phyloP scores from a whole-genome alignment of 2,888 invertebrate genomes.

The Hyalella azteca region DNA sequence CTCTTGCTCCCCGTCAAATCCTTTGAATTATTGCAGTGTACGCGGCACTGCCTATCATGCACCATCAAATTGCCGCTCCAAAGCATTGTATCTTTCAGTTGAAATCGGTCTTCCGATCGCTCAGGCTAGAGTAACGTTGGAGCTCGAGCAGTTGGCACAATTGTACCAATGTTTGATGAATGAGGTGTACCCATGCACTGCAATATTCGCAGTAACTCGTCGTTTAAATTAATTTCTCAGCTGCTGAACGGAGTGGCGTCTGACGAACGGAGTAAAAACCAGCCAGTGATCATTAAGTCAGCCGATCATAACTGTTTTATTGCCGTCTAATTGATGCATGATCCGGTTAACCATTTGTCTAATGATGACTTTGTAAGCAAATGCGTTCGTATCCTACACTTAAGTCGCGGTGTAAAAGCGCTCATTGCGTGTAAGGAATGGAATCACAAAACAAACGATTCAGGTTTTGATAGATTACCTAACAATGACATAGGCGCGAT shows the following conservation, averaged over 20 bases:
- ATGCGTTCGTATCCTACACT: not conserved
- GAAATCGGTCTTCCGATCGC: not conserved
- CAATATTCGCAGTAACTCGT: not conserved
- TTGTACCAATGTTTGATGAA: conserved; percentile 13
- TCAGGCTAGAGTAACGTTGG: not conserved
- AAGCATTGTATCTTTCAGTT: conserved; percentile 6
- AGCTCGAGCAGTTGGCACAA: conserved; percentile 1
- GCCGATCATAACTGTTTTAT: not conserved
- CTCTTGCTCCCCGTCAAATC: not conserved
- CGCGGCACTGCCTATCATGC: not conserved
- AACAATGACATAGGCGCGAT: not conserved
- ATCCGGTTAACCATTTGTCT: not conserved
- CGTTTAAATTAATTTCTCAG: conserved; percentile 12
- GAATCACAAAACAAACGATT: not conserved
- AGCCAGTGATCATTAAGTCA: not conserved
- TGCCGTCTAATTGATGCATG: not conserved
- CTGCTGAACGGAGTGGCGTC: not conserved
- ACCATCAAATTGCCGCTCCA: not conserved
- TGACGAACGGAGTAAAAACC: not conserved
- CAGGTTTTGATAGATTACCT: not conserved
- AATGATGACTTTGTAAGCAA: not conserved
- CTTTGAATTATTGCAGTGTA: not conserved
- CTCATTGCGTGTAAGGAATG: not conserved
- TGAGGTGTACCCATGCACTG: conserved; percentile 5
- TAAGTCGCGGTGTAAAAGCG: too few species aligned